These are phyloP conservation scores for Alectura lathami DNA, from an alignment of 2,113 vertebrate genomes.

Conservation along the genomic window DNA sequence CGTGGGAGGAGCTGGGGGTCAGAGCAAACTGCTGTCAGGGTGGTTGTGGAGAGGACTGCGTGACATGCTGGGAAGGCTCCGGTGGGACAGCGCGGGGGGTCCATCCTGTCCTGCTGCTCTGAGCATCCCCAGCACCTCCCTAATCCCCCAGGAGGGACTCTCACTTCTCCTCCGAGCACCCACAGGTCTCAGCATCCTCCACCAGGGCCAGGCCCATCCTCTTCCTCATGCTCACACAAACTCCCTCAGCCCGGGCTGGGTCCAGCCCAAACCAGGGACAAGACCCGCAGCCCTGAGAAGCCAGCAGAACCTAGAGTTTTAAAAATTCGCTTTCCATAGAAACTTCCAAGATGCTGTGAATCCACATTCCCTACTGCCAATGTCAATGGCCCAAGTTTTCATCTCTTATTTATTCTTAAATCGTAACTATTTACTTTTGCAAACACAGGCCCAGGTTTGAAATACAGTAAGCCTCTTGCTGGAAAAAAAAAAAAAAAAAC, in stretches of 20 bases:
- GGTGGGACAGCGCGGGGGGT: neutral
- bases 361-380: neutral
- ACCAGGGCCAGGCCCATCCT: neutral
- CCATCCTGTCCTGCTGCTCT: neutral
- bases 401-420: neutral
- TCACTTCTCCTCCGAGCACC: neutral
- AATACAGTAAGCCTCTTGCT: neutral
- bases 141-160: neutral
- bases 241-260: neutral
- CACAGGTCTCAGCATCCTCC: neutral
- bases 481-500: neutral
- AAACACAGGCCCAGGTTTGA: neutral
- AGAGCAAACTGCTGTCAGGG: neutral
- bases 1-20: fast-evolving
- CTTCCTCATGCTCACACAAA: neutral
- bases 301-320: neutral
- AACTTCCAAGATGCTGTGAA: neutral
- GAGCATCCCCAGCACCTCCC: neutral
- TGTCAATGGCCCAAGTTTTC: neutral
- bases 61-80: neutral
- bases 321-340: neutral
- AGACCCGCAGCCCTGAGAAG: neutral
- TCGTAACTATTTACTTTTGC: neutral
- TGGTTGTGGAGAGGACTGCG: neutral
- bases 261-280: neutral